Base-by-base conservation (phyloP, 1,140 invertebrate species). In the Polypedilum pembai region DNA sequence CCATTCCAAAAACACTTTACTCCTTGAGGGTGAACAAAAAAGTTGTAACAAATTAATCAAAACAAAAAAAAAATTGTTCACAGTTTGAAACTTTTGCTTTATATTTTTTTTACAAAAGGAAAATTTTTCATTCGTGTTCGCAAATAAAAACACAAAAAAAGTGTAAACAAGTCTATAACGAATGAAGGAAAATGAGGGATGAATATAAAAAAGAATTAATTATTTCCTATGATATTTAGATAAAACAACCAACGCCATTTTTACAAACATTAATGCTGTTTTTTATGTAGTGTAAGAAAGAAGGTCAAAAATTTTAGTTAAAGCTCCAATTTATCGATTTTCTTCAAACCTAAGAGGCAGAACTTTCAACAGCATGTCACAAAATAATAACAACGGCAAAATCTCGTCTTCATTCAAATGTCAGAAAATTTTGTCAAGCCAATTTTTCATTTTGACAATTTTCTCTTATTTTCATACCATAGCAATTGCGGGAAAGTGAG, bases 391-490 rank as follows among this genome's bases (percentile, higher is more conserved):
- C 5, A 5, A n/a, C 40, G 40, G 40, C 5, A 7, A 56, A 12
- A 56, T 12, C 45, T n/a, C 45, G n/a, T 56, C 45, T n/a, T 56
- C 45, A 56, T 56, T 56, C 45, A 56, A 56, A n/a, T 56, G 45
- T 56, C 45, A 56, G 10, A 12, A 12, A 56, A 15, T 56, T 8
- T 56, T 12, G 8, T 56, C 3, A 12, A 56, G 12, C 45, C n/a
- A 56, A 56, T 56, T 56, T 56, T 56, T 56, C 45, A 56, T 56
- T 56, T 56, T n/a, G 45, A 56, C 45, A 56, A 56, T n/a, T 45
- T 41, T 41, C 40, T 41, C 40, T 5, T n/a, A n/a, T n/a, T n/a
- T 5, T 33, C 24, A 33, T 33, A 33, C 24, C n/a, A n/a, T 33
- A 33, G 2, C 24, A 33, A 33, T 33, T 33, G 5, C 24, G 24